Base-by-base conservation (phyloP, 2,888 invertebrate genomes). In the Branchipolynoe longqiensis region DNA sequence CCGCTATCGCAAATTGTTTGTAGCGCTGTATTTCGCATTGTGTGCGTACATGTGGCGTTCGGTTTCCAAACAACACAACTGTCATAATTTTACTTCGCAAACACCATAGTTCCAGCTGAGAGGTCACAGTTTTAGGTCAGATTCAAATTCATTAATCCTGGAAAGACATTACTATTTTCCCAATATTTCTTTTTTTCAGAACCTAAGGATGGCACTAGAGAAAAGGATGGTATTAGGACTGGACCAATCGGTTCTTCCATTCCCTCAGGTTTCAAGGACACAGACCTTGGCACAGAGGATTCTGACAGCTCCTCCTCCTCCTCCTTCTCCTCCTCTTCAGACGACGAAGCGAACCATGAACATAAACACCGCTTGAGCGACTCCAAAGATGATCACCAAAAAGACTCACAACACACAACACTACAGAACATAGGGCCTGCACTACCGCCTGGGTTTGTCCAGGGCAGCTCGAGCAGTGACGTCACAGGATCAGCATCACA, bases 231-330 rank as follows among this genome's bases (percentile, higher is more conserved):
- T 12, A 8, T 6, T n/a, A 8, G 83, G 0, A 22, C 41, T 28
- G 64, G 64, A 31, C 25, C 31, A 4, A 48, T 69, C 0, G 84
- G 84, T 28, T 73, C 84, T 1, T 40, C 84, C 25, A n/a, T 84
- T 12, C 84, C 84, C 12, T 73, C 64, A 0, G 84, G 84, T 3
- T 54, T 84, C 31, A 4, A 54, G 33, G n/a, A n/a, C 1, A 84
- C 18, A 12, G 54, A 54, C n/a, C n/a, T 54, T 0, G 84, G 31
- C 18, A 69, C 84, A 6, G 59, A 59, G 18, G 84, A 84, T 36
- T 84, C 84, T 3, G 56, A 56, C 54, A n/a, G 31, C 33, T 82
- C 82, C 3, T 58, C 56, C 18, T 59, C 59, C 0, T 62, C 62
- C 8, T 56, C 40, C 0, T 62, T 40, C 8, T 56, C 40, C 22